These are phyloP conservation scores for Oligia strigilis DNA, from an alignment of 2,888 invertebrate genomes.

Conservation along the genomic window DNA sequence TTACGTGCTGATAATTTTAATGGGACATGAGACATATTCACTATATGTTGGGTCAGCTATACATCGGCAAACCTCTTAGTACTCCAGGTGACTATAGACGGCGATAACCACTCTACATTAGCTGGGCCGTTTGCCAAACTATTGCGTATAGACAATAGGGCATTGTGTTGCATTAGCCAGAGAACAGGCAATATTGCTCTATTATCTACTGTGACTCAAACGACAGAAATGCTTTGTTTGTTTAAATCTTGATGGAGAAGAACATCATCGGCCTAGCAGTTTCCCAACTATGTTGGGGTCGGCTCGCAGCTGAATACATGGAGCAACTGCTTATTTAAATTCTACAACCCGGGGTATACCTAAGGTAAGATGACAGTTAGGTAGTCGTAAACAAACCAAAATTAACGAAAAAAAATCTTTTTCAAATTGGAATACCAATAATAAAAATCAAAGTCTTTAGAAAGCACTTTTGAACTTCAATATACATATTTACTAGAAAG, in stretches of 20 bases:
- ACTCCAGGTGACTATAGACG: background rate
- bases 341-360: too few species aligned
- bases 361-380: too few species aligned
- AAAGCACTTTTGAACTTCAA: background rate
- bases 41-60: background rate
- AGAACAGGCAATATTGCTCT: conserved; percentile 6
- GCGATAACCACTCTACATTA: conserved; percentile 22
- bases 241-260: background rate
- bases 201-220: conserved; percentile 8
- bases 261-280: too few species aligned
- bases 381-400: too few species aligned
- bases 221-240: background rate
- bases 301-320: background rate
- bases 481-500: background rate
- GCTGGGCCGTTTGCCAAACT: conserved; percentile 40
- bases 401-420: background rate
- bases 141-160: conserved; percentile 25
- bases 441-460: background rate
- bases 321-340: too few species aligned
- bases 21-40: background rate
- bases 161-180: conserved; percentile 23
- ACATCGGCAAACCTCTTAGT: background rate
- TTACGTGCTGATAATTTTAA: background rate
- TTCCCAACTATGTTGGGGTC: background rate
- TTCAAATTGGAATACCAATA: background rate